Base-by-base conservation (phyloP, 1,140 invertebrate species). In the Tetramorium parvispinum region DNA sequence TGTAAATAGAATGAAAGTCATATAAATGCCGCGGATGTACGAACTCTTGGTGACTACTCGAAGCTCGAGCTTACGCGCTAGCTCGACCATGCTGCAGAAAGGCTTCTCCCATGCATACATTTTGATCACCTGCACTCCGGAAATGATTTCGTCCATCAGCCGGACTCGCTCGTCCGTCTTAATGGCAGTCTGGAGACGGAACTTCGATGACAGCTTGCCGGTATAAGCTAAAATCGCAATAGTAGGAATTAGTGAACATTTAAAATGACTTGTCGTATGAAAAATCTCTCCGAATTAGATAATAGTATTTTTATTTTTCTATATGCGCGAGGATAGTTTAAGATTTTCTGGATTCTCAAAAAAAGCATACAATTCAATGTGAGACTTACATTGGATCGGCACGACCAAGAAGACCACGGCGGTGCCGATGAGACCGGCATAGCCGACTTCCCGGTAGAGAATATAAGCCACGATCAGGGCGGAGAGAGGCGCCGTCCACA, bases 71-170 rank as follows among this genome's bases (percentile, higher is more conserved):
- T 96, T 96, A 79, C 97, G 94, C 0, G 96, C 96, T 0, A 95
- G 75, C n/a, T 95, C 94, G 1, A 97, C 95, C 3, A 97, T 88
- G 21, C 95, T 95, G 27, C 96, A 96, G 88, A 97, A 98, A 0
- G 97, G 96, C 89, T 96, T 96, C 91, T 98, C 97, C 97, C 97
- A 98, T 0, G 97, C 96, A 90, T 97, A 97, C 97, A 98, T 97
- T 93, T 98, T 98, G 79, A 98, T 97, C 1, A 98, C 97, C 90
- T 96, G 96, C 0, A 97, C 95, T 0, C 96, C 97, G 0, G 95
- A 96, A 27, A 98, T 96, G 24, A 98, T 97, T 94, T 98, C 97
- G 90, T 97, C 97, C 97, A 98, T 98, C 18, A 98, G 91, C 8
- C 97, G 94, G 1, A 98, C 96, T 66, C 98, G 94, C 92, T 97